Evolutionary conservation across 53 echinoderm and acorn worm genomes (phyloP), one percentile per base, ranked within the genome.

Genomic region (Holothuria scabra): DNA sequence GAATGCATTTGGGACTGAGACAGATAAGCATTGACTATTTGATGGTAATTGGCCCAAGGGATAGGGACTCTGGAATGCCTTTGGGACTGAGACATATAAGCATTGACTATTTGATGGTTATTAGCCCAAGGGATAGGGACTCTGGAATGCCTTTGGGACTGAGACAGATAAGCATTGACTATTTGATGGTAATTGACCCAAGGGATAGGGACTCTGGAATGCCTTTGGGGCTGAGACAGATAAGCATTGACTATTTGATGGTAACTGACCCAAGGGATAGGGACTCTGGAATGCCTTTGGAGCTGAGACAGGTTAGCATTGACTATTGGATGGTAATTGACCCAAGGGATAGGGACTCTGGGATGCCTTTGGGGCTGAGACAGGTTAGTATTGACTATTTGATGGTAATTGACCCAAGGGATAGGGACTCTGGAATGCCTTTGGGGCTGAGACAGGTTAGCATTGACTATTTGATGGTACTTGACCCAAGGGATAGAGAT

Each of bases 101-200:
- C n/a, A n/a, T n/a, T n/a, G n/a, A n/a, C n/a, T n/a, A n/a, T n/a
- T n/a, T n/a, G n/a, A n/a, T n/a, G n/a, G n/a, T n/a, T n/a, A 99
- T 99, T 9, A 95, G 99, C 46, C 99, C 99, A 22, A 65, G 88
- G 81, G 99, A 99, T 70, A 81, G 91, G 46, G 86, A 88, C 49
- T 84, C 90, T 34, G 99, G 99, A 14, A 56, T 99, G 82, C 99
- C 99, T 16, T 83, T 95, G 12, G 99, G 99, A 8, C 67, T 99
- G 14, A 91, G 99, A 91, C 92, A 92, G 91, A 95, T 99, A 62
- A 32, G n/a, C n/a, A n/a, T n/a, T n/a, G n/a, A n/a, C n/a, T n/a
- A n/a, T n/a, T n/a, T n/a, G n/a, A n/a, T n/a, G n/a, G n/a, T n/a
- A 13, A 99, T 99, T 9, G 99, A 95, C 46, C 99, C 99, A 22